A percentile compares a stretch with the other conserved stretches of the same genome.
Evolutionary conservation across 2,888 invertebrate species (phyloP).

Genomic region (Epinotia bilunana): DNA sequence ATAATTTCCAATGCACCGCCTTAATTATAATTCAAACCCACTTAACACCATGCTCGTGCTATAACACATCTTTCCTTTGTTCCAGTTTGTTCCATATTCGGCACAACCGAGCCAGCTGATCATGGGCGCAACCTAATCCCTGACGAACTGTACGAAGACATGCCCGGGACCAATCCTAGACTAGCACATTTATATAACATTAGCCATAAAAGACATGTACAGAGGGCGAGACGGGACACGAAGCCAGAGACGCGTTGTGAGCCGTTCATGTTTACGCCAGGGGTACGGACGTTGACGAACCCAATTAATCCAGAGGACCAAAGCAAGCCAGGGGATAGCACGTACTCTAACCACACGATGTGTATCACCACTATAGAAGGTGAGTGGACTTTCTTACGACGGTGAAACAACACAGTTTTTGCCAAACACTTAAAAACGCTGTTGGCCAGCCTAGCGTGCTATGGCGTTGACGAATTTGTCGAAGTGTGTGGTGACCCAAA

Average conservation of each 20-base stretch:
- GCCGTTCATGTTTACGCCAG: constrained; percentile 55
- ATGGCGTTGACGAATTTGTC: too few species aligned
- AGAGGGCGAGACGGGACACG: constrained; percentile 1
- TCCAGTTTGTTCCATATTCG: constrained; percentile 61
- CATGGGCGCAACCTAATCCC: constrained; percentile 55
- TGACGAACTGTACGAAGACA: constrained; percentile 5
- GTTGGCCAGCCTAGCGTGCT: too few species aligned
- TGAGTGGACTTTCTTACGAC: constrained; percentile 52
- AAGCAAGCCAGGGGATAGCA: constrained; percentile 53
- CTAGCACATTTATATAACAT: constrained; percentile 35
- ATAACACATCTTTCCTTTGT: constrained; percentile 6
- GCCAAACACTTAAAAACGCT: too few species aligned
- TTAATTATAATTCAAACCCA: too few species aligned
- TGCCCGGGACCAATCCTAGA: constrained; percentile 55
- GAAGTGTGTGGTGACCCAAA: too few species aligned
- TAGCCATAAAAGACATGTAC: neutral
- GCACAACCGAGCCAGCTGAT: constrained; percentile 69
- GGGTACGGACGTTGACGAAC: constrained; percentile 58
- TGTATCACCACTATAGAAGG: constrained; percentile 71
- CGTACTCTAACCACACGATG: constrained; percentile 66
- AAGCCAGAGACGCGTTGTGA: constrained; percentile 54
- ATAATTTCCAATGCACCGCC: too few species aligned
- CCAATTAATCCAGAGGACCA: constrained; percentile 54
- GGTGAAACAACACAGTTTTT: too few species aligned
- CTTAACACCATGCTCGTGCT: too few species aligned